Conservation (phyloP, 2,888 invertebrate species). For the Leptinotarsa juncta region DNA sequence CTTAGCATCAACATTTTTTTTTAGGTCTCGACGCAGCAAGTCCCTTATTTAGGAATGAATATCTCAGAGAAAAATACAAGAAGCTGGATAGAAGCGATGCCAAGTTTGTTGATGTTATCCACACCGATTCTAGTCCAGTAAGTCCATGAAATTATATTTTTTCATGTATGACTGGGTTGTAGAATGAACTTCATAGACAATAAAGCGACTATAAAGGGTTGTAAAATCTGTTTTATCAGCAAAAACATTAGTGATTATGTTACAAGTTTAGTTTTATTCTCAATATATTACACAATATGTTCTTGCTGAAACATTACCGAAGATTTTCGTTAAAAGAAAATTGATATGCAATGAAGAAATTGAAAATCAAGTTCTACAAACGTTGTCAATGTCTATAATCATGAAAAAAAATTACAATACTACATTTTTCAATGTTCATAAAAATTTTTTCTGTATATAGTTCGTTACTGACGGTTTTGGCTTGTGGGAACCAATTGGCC, state of each 20-base stretch:
- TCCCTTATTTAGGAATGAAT: slow-evolving; percentile 76
- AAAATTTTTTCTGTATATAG: slow-evolving; percentile 44
- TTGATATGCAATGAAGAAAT: no score
- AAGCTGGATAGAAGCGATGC: slow-evolving; percentile 74
- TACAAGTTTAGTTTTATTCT: no score
- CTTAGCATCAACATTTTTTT: slow-evolving; percentile 26
- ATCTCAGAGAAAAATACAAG: slow-evolving; percentile 68
- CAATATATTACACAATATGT: no score
- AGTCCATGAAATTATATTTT: slow-evolving; percentile 27
- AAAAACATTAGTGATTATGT: no score
- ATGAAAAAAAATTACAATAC: neutral
- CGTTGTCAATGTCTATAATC: neutral
- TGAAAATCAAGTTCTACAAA: neutral
- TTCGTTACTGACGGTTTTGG: slow-evolving; percentile 73
- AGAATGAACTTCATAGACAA: neutral
- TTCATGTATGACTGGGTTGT: neutral
- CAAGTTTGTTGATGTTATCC: slow-evolving; percentile 75
- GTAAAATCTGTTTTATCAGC: no score
- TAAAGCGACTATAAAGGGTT: neutral
- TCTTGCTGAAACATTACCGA: no score
- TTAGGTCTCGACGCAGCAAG: slow-evolving; percentile 86
- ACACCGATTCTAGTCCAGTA: slow-evolving; percentile 72
- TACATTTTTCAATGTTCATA: neutral
- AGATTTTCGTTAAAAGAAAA: no score
- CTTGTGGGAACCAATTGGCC: slow-evolving; percentile 70